phyloP scores from a whole-genome alignment of 1,140 invertebrate genomes.

The Zophobas morio region DNA sequence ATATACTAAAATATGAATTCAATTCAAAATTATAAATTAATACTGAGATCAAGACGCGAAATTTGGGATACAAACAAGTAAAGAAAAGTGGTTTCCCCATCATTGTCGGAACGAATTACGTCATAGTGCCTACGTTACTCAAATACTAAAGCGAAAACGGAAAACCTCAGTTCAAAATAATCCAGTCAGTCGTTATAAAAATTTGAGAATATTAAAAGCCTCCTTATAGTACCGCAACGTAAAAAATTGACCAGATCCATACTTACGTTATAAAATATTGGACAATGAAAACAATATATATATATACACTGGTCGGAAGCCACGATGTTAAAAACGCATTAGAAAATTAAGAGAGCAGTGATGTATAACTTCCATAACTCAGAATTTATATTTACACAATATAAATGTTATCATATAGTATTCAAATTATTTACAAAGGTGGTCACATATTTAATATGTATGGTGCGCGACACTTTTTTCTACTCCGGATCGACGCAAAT shows the following conservation, averaged over 20 bases:
- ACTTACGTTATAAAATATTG: constrained; percentile 40
- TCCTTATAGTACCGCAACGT: constrained; percentile 40
- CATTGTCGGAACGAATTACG: constrained; percentile 28
- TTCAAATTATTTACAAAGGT: constrained; percentile 61
- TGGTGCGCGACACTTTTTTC: constrained; percentile 51
- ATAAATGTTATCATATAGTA: constrained; percentile 56
- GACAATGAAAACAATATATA: constrained; percentile 37
- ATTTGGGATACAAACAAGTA: constrained; percentile 45
- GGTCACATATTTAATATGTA: constrained; percentile 60
- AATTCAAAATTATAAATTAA: constrained; percentile 61
- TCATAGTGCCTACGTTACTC: constrained; percentile 37
- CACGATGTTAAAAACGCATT: constrained; percentile 34
- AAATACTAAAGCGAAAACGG: constrained; percentile 37
- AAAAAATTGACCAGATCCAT: constrained; percentile 49
- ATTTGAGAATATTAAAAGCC: constrained; percentile 50
- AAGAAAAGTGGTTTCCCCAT: constrained; percentile 41
- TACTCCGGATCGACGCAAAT: constrained; percentile 46
- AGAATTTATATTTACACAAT: constrained; percentile 52
- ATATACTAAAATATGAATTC: constrained; percentile 56
- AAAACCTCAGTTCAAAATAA: constrained; percentile 40
- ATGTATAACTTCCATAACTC: constrained; percentile 49
- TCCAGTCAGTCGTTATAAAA: constrained; percentile 46
- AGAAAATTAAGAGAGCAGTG: constrained; percentile 50
- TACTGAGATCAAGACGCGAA: constrained; percentile 64
- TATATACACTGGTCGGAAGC: constrained; percentile 42